Percentiles rank a stretch among this genome's conserved stretches.
Conservation (phyloP, 2,797 vertebrate species). For the Cygnus olor region DNA sequence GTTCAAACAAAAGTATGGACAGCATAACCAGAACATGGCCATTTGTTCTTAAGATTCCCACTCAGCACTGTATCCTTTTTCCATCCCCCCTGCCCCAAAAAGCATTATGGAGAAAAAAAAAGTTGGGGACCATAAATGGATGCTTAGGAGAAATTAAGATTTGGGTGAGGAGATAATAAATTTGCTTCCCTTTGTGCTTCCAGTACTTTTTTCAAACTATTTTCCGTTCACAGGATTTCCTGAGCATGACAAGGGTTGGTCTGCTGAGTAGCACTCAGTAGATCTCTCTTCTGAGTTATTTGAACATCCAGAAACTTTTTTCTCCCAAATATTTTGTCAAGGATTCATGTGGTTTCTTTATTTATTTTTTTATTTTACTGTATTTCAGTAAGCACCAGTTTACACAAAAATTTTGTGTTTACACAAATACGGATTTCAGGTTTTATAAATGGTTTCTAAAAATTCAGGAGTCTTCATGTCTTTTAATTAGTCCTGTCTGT, state of each 20-base stretch:
- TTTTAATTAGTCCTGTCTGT: neutral
- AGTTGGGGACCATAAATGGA: neutral
- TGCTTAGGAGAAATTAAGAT: neutral
- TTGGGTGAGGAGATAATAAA: neutral
- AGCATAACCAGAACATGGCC: neutral
- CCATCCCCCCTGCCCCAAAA: neutral
- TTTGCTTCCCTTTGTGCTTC: constrained; percentile 22
- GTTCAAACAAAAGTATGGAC: neutral
- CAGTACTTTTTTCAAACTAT: neutral
- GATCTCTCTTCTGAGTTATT: neutral
- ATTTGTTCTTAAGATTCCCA: neutral
- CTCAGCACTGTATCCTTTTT: neutral
- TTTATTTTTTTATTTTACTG: neutral
- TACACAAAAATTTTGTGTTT: neutral
- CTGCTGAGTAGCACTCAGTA: neutral
- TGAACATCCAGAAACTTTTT: neutral
- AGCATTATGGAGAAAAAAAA: neutral
- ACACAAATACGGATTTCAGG: neutral
- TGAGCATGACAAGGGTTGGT: neutral
- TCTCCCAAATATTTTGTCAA: neutral
- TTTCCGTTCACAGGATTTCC: constrained; percentile 32
- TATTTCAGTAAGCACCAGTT: neutral
- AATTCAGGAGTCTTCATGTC: neutral
- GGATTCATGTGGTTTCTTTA: neutral
- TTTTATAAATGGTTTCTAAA: neutral